phyloP scores from a whole-genome alignment of 1,140 invertebrate species.

The Mesaphorura yosii region DNA sequence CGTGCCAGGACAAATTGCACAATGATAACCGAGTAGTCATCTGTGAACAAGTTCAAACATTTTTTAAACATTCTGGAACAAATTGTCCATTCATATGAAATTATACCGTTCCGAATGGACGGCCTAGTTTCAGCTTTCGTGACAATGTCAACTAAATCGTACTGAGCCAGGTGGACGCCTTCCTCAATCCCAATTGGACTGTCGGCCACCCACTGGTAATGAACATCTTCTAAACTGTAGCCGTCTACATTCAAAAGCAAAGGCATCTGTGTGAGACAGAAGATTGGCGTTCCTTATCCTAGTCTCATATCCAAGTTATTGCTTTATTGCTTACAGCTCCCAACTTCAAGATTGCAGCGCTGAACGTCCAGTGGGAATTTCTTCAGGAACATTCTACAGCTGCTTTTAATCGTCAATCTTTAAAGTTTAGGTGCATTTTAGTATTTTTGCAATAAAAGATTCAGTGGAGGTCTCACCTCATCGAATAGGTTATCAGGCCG shows the following conservation, averaged over 20 bases:
- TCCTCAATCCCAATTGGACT: conserved; percentile 33
- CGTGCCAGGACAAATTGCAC: conserved; percentile 44
- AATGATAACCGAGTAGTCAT: conserved; percentile 39
- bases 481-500: conserved; percentile 50
- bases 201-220: conserved; percentile 43
- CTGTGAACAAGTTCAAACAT: conserved; percentile 30
- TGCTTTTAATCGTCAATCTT: conserved; percentile 53
- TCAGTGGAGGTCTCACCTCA: conserved; percentile 44
- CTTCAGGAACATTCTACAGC: conserved; percentile 37
- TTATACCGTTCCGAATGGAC: conserved; percentile 32
- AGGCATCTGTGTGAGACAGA: background rate
- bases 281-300: no score
- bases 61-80: background rate
- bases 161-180: conserved; percentile 39
- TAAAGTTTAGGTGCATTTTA: background rate
- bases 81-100: conserved; percentile 43
- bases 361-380: conserved; percentile 55
- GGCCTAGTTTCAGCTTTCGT: conserved; percentile 25
- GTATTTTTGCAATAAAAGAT: background rate
- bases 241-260: conserved; percentile 38
- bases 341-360: conserved; percentile 46
- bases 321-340: conserved; percentile 55
- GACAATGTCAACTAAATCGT: conserved; percentile 36
- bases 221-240: conserved; percentile 44
- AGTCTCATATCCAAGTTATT: no score